A percentile compares a stretch with the other conserved stretches of the same genome.
phyloP scores from a whole-genome alignment of 2,888 invertebrate species.

The Operophtera brumata region DNA sequence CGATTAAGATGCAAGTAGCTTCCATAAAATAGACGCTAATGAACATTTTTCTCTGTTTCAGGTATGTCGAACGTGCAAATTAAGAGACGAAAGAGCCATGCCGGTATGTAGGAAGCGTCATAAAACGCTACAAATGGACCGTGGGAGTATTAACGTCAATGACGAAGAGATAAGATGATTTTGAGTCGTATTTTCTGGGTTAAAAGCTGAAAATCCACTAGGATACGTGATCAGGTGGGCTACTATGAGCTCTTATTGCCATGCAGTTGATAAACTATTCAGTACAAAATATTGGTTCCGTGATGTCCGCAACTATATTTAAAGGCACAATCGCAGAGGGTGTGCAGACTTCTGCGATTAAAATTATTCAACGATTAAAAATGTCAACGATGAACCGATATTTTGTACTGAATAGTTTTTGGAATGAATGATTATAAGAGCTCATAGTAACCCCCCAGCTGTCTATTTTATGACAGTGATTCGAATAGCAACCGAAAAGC shows the following conservation, averaged over 20 bases:
- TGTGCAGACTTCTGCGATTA: too few relatives aligned
- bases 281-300: too few relatives aligned
- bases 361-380: too few relatives aligned
- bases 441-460: too few relatives aligned
- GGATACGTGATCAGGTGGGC: background rate
- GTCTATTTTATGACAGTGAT: too few relatives aligned
- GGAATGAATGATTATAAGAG: too few relatives aligned
- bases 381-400: too few relatives aligned
- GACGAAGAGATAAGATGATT: background rate
- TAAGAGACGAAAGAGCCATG: conserved; percentile 24
- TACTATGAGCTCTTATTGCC: too few relatives aligned
- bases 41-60: conserved; percentile 44
- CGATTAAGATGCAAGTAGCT: conserved; percentile 17
- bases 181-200: background rate
- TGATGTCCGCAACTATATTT: too few relatives aligned
- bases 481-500: background rate
- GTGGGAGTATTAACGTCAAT: conserved; percentile 27
- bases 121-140: conserved; percentile 30
- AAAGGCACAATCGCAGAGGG: too few relatives aligned
- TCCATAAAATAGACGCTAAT: conserved; percentile 17
- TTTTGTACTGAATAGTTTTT: too few relatives aligned
- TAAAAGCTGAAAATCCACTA: background rate
- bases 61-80: conserved; percentile 44
- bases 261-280: too few relatives aligned
- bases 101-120: conserved; percentile 40